These are phyloP conservation scores for Mesitornis unicolor DNA, from an alignment of 2,113 vertebrate species.

Conservation along the genomic window DNA sequence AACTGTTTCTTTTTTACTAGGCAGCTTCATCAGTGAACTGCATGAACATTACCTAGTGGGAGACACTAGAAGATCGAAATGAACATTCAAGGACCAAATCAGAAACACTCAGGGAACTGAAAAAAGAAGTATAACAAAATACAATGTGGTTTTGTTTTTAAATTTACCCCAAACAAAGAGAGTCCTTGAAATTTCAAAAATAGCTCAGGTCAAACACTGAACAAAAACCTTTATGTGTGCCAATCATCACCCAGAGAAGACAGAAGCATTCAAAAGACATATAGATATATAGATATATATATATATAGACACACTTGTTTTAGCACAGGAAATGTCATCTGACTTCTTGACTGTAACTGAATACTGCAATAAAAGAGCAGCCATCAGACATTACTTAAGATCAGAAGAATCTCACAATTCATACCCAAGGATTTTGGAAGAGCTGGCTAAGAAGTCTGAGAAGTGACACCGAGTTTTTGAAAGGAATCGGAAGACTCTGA, in stretches of 20 bases:
- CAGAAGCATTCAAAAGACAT: neutral
- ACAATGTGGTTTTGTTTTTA: neutral
- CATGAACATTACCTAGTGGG: neutral
- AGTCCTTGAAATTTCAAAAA: neutral
- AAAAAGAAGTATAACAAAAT: neutral
- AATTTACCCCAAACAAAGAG: neutral
- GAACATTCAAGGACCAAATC: neutral
- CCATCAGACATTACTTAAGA: neutral
- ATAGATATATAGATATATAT: neutral
- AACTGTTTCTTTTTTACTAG: neutral
- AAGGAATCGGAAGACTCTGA: neutral
- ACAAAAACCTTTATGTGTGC: neutral
- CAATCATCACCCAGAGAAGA: neutral
- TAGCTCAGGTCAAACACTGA: neutral
- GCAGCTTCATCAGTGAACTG: neutral
- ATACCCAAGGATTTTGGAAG: neutral
- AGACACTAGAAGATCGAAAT: neutral
- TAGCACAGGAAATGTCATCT: constrained; percentile 23
- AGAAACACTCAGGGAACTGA: neutral
- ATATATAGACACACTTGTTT: neutral
- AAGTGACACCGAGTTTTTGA: neutral
- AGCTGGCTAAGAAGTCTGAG: neutral
- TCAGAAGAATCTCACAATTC: neutral
- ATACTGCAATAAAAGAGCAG: neutral
- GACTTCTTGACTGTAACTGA: constrained; percentile 36